Evolutionary conservation across 53 echinoderm and acorn worm genomes (phyloP).

Genomic region (Antedon mediterranea): DNA sequence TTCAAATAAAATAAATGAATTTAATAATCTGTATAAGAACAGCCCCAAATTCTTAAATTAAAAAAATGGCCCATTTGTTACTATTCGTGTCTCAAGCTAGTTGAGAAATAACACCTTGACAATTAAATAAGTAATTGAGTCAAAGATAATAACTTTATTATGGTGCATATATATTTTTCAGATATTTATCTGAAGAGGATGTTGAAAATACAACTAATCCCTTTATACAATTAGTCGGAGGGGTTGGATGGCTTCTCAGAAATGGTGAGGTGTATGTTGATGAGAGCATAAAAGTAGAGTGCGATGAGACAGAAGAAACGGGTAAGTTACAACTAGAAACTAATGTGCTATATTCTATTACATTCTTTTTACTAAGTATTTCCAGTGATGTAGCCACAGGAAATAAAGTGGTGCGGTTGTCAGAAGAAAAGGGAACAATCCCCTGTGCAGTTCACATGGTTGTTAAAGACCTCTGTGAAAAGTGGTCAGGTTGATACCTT

Average conservation of each 20-base stretch:
- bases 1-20: no score
- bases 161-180: conserved; percentile 18
- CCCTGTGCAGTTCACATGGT: no score
- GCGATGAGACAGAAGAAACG: conserved; percentile 65
- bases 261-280: conserved; percentile 72
- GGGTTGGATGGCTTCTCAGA: conserved; percentile 82
- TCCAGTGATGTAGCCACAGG: no score
- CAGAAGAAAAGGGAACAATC: no score
- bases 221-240: conserved; percentile 80
- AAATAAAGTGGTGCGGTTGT: no score
- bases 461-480: no score
- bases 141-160: not conserved
- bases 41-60: no score
- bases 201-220: conserved; percentile 63
- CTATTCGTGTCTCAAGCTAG: not conserved
- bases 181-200: conserved; percentile 78
- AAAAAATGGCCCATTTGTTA: not conserved
- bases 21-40: no score
- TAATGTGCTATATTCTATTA: no score
- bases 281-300: conserved; percentile 64
- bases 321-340: no score
- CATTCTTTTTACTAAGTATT: no score
- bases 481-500: no score
- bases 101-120: not conserved
- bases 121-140: not conserved